Evolutionary conservation across 2,113 vertebrate genomes (phyloP).

Genomic region (Hydrochoerus hydrochaeris): DNA sequence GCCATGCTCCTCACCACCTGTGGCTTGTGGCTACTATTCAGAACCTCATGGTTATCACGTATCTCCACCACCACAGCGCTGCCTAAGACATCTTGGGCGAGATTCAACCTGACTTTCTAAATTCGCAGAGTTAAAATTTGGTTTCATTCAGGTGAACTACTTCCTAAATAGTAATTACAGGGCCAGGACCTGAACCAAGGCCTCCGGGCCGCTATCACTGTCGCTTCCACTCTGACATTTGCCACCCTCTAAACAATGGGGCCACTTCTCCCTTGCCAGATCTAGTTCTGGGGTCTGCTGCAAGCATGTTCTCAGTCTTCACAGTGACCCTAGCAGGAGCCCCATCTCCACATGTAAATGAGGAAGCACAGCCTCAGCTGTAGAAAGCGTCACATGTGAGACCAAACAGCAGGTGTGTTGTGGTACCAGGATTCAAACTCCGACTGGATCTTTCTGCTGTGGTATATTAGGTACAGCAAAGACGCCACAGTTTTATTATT

Average conservation of each 20-base stretch:
- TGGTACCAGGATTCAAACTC: not conserved
- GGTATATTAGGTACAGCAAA: not conserved
- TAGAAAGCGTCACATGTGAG: not conserved
- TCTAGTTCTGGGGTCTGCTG: not conserved
- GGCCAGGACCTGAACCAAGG: not conserved
- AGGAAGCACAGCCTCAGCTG: not conserved
- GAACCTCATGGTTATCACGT: no score
- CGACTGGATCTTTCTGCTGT: not conserved
- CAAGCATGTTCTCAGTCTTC: not conserved
- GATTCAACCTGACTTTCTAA: not conserved
- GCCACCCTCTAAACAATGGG: not conserved
- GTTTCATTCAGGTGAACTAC: not conserved
- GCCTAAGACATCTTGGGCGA: not conserved
- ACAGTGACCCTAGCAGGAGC: not conserved
- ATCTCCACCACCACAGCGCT: not conserved
- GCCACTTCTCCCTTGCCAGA: not conserved
- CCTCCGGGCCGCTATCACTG: not conserved
- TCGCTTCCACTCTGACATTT: not conserved
- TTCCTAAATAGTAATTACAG: not conserved
- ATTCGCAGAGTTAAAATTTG: constrained; percentile 34
- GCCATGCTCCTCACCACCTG: not conserved
- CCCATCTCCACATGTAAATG: not conserved
- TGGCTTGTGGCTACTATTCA: not conserved
- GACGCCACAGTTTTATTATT: not conserved
- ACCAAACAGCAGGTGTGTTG: not conserved